These are phyloP conservation scores for Agapostemon virescens DNA, from an alignment of 2,888 invertebrate species.

Conservation along the genomic window DNA sequence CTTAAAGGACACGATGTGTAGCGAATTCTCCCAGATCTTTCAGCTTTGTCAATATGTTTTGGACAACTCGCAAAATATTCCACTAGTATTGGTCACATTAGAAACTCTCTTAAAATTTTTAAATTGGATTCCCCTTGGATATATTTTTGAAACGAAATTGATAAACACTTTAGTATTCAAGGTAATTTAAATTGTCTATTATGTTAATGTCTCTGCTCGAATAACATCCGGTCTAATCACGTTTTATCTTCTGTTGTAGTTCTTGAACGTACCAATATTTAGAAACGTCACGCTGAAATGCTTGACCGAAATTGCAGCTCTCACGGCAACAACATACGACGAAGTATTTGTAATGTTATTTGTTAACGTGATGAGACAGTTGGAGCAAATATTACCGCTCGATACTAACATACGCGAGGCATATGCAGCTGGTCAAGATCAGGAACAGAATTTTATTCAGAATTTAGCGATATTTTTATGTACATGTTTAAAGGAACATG, in stretches of 20 bases:
- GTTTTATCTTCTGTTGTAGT: slow-evolving; percentile 81
- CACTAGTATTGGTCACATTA: slow-evolving; percentile 96
- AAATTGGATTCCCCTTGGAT: slow-evolving; percentile 99
- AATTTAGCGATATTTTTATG: slow-evolving; percentile 98
- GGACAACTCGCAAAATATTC: slow-evolving; percentile 98
- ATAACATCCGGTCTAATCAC: background rate
- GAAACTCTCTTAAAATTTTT: slow-evolving; percentile 97
- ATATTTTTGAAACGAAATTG: slow-evolving; percentile 99
- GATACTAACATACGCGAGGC: slow-evolving; percentile 96
- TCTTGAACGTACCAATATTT: slow-evolving; percentile 98
- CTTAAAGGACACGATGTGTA: slow-evolving; percentile 99
- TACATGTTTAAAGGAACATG: slow-evolving; percentile 98
- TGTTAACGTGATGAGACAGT: slow-evolving; percentile 94
- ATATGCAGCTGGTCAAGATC: slow-evolving; percentile 95
- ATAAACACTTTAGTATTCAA: slow-evolving; percentile 96
- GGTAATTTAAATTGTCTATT: slow-evolving; percentile 71
- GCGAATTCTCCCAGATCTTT: slow-evolving; percentile 99
- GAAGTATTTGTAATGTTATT: slow-evolving; percentile 95
- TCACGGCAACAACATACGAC: slow-evolving; percentile 94
- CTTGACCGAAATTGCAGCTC: slow-evolving; percentile 97
- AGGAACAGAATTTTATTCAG: slow-evolving; percentile 99
- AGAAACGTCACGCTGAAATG: slow-evolving; percentile 99
- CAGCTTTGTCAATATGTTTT: slow-evolving; percentile 98
- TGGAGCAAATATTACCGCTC: slow-evolving; percentile 95
- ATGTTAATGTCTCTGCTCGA: background rate